Evolutionary conservation across 2,797 vertebrate species (phyloP).

Genomic region (Onychomys arenicola): DNA sequence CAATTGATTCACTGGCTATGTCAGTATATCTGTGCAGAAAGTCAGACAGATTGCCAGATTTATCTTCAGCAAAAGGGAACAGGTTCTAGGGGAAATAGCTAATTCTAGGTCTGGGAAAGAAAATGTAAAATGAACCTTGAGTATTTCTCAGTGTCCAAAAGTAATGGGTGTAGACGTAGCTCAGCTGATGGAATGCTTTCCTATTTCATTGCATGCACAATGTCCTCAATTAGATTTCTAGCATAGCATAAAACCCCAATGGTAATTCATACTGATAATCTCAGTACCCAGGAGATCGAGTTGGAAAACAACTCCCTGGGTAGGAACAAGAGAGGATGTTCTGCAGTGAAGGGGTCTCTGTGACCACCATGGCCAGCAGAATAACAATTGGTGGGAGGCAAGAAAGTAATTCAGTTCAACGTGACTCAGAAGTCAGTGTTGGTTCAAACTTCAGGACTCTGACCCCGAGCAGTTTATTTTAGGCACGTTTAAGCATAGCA

Average conservation of each 20-base stretch:
- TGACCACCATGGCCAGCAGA: background rate
- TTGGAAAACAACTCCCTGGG: background rate
- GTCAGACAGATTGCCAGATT: background rate
- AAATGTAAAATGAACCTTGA: background rate
- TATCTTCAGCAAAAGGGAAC: background rate
- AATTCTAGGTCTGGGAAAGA: background rate
- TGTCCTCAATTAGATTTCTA: background rate
- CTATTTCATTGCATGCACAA: background rate
- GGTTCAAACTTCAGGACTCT: background rate
- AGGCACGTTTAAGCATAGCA: background rate
- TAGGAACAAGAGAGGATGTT: background rate
- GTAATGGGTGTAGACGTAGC: background rate
- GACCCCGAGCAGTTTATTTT: background rate
- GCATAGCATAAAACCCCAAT: background rate
- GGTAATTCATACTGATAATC: background rate
- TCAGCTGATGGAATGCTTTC: background rate
- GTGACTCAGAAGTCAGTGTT: background rate
- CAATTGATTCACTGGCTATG: background rate
- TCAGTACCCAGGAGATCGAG: background rate
- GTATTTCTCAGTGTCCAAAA: background rate
- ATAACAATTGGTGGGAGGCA: background rate
- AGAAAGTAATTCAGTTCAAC: background rate
- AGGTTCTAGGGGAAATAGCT: background rate
- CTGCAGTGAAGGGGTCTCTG: background rate
- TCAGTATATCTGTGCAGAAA: background rate